Percentiles rank a stretch among this genome's conserved stretches.
These are phyloP conservation scores for Mnemiopsis leidyi DNA, from an alignment of 37 sponge, comb jelly and placozoan species.

Conservation along the genomic window DNA sequence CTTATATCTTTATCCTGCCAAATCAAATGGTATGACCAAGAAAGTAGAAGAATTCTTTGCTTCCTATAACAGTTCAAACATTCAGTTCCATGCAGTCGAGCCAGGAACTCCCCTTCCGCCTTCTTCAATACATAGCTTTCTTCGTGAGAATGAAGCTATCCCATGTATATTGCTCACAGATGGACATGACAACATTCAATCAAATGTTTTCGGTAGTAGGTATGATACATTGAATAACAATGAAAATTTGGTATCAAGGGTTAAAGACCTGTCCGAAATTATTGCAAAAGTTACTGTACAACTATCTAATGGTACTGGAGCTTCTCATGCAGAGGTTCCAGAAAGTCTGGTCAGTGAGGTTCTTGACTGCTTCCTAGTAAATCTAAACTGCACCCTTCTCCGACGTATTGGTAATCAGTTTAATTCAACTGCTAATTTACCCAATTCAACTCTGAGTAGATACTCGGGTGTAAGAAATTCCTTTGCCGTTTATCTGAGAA, in stretches of 20 bases:
- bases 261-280: not conserved
- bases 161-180: slow-evolving; percentile 5
- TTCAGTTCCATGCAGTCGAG: not conserved
- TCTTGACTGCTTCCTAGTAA: slow-evolving; percentile 18
- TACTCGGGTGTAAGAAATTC: not conserved
- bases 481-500: not conserved
- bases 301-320: not conserved
- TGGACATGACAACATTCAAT: not conserved
- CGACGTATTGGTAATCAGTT: not conserved
- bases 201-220: slow-evolving; percentile 27
- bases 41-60: not conserved
- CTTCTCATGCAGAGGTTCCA: not conserved
- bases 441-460: not conserved
- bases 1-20: not conserved
- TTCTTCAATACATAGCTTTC: slow-evolving; percentile 35
- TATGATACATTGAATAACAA: slow-evolving; percentile 25
- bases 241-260: not conserved
- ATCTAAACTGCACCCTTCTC: slow-evolving; percentile 41
- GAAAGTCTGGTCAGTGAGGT: not conserved
- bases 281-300: slow-evolving; percentile 7
- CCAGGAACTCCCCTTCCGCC: not conserved
- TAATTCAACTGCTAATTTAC: not conserved
- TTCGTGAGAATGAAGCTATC: not conserved
- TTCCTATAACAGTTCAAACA: not conserved
- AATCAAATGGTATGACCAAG: not conserved